Percentiles rank a stretch among this genome's conserved stretches.
Evolutionary conservation across 2,797 vertebrate species (phyloP).

Genomic region (Mormyrops attenuatus): DNA sequence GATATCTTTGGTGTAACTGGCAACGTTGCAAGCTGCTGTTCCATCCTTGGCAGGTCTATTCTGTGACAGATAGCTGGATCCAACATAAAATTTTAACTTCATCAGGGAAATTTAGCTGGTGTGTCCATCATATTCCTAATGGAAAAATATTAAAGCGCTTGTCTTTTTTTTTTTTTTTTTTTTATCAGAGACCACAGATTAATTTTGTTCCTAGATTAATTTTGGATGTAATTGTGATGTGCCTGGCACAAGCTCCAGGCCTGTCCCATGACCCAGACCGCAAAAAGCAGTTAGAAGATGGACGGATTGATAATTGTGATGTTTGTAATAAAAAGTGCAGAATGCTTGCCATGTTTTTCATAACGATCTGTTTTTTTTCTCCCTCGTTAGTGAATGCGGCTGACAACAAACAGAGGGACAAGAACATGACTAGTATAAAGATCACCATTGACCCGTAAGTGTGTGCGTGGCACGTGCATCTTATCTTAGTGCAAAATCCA

Average conservation of each 20-base stretch:
- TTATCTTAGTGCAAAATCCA: neutral
- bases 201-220: neutral
- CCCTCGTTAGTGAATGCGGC: slow-evolving; percentile 84
- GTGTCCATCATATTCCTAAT: neutral
- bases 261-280: neutral
- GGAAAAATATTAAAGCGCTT: neutral
- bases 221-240: neutral
- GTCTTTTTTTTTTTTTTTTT: neutral
- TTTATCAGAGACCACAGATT: neutral
- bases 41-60: neutral
- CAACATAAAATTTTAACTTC: neutral
- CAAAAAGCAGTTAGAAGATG: neutral
- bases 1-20: neutral
- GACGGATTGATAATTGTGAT: neutral
- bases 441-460: slow-evolving; percentile 97
- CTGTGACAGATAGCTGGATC: neutral
- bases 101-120: neutral
- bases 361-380: slow-evolving; percentile 35
- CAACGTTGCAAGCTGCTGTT: neutral
- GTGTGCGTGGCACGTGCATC: slow-evolving; percentile 7
- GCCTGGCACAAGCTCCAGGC: neutral
- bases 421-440: slow-evolving; percentile 94
- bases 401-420: slow-evolving; percentile 98
- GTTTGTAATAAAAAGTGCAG: neutral
- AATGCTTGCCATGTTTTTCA: neutral